Evolutionary conservation across 2,797 vertebrate species (phyloP).

Genomic region (Darevskia nairensis): DNA sequence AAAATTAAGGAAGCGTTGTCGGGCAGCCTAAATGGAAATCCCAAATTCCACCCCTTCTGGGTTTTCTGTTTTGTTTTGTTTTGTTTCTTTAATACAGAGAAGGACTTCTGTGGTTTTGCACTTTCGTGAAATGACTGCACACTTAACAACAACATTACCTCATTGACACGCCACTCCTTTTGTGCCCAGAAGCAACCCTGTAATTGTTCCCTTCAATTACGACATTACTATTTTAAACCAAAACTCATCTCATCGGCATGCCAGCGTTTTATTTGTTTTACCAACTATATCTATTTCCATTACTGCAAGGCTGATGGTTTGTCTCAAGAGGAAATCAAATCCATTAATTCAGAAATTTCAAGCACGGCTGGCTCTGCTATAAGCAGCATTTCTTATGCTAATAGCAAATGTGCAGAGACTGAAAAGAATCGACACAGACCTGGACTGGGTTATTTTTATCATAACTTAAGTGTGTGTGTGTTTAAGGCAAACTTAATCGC

Average conservation of each 20-base stretch:
- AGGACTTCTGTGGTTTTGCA: slow-evolving; percentile 75
- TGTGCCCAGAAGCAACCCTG: slow-evolving; percentile 80
- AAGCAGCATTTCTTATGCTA: slow-evolving; percentile 86
- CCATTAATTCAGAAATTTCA: slow-evolving; percentile 88
- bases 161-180: slow-evolving; percentile 81
- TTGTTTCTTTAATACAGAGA: slow-evolving; percentile 46
- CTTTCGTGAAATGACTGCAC: slow-evolving; percentile 79
- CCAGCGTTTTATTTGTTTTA: slow-evolving; percentile 85
- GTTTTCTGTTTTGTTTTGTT: too few relatives aligned
- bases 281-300: slow-evolving; percentile 86
- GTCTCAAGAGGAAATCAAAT: slow-evolving; percentile 86
- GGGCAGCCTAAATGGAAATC: slow-evolving; percentile 66
- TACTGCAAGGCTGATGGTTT: slow-evolving; percentile 84
- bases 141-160: slow-evolving; percentile 82
- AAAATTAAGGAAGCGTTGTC: slow-evolving; percentile 75
- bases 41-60: slow-evolving; percentile 19
- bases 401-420: slow-evolving; percentile 80
- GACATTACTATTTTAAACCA: slow-evolving; percentile 83
- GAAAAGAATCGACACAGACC: slow-evolving; percentile 78
- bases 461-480: slow-evolving; percentile 79
- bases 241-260: slow-evolving; percentile 83
- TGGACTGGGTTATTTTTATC: slow-evolving; percentile 74
- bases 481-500: too few relatives aligned
- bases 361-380: slow-evolving; percentile 81
- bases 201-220: slow-evolving; percentile 85